Conservation (phyloP, 2,888 invertebrate species). For the Idaea straminata region DNA sequence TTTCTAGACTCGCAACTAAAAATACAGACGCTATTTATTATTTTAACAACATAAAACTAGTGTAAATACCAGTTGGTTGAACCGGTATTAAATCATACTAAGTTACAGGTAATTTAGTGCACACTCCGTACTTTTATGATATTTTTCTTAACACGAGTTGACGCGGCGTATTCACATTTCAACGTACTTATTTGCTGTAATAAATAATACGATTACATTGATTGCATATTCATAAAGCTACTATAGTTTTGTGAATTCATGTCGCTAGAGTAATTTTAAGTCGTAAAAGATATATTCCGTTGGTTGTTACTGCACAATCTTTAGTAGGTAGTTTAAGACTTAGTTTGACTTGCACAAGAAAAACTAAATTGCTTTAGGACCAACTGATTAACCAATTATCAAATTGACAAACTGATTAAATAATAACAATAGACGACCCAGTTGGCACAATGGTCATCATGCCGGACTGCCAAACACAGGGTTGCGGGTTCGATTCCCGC, state of each 20-base stretch:
- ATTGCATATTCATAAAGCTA: slow-evolving; percentile 43
- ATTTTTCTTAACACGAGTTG: slow-evolving; percentile 39
- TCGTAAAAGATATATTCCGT: slow-evolving; percentile 24
- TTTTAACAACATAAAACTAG: slow-evolving; percentile 52
- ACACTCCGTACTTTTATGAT: slow-evolving; percentile 39
- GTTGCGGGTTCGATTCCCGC: too few species aligned
- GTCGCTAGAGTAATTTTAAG: slow-evolving; percentile 35
- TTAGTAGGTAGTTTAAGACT: neutral
- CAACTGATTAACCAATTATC: too few species aligned
- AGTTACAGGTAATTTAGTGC: slow-evolving; percentile 46
- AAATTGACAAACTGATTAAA: too few species aligned
- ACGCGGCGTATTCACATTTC: slow-evolving; percentile 40
- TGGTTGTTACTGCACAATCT: neutral
- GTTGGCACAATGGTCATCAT: too few species aligned
- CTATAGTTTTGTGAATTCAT: slow-evolving; percentile 40
- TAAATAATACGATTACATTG: slow-evolving; percentile 47
- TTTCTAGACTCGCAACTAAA: slow-evolving; percentile 56
- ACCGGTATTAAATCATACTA: slow-evolving; percentile 56
- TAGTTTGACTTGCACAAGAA: neutral
- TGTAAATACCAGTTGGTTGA: slow-evolving; percentile 59
- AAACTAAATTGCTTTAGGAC: too few species aligned
- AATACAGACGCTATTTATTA: slow-evolving; percentile 60
- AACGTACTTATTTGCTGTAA: slow-evolving; percentile 37
- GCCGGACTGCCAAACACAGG: too few species aligned
- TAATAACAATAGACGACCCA: too few species aligned